Conservation (phyloP, 2,797 vertebrate genomes). For the Megalops cyprinoides region DNA sequence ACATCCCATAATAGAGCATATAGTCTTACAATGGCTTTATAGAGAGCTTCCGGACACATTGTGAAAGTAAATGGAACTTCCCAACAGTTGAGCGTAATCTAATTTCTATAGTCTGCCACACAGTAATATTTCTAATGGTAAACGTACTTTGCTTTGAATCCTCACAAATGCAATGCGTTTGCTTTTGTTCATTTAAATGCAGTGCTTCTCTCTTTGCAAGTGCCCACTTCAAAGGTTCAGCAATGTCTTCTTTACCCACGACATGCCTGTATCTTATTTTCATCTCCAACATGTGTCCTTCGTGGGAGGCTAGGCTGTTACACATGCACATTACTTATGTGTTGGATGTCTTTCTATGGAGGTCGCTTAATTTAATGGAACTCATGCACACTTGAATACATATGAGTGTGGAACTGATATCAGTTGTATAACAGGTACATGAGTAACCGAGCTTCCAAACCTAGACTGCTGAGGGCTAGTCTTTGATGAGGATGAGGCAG, state of each 20-base stretch:
- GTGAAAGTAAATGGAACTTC: not conserved
- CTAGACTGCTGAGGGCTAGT: constrained; percentile 31
- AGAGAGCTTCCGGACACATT: not conserved
- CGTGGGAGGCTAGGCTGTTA: not conserved
- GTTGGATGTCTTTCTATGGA: too few species aligned
- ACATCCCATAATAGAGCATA: not conserved
- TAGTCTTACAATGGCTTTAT: not conserved
- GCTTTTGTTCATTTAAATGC: constrained; percentile 1
- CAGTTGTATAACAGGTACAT: not conserved
- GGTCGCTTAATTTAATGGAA: not conserved
- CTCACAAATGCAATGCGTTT: not conserved
- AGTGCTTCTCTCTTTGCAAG: not conserved
- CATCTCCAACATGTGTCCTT: not conserved
- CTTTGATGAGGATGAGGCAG: constrained; percentile 71
- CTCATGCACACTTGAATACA: not conserved
- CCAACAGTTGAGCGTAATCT: not conserved
- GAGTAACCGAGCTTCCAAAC: not conserved
- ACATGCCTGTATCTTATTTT: not conserved
- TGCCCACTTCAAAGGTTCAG: not conserved
- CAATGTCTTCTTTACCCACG: not conserved
- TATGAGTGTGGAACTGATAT: not conserved
- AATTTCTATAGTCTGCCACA: not conserved
- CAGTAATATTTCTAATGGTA: not conserved
- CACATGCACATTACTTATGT: not conserved
- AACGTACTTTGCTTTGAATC: not conserved